Evolutionary conservation across 1,140 invertebrate species (phyloP).

Genomic region (Parapsyche elsis): DNA sequence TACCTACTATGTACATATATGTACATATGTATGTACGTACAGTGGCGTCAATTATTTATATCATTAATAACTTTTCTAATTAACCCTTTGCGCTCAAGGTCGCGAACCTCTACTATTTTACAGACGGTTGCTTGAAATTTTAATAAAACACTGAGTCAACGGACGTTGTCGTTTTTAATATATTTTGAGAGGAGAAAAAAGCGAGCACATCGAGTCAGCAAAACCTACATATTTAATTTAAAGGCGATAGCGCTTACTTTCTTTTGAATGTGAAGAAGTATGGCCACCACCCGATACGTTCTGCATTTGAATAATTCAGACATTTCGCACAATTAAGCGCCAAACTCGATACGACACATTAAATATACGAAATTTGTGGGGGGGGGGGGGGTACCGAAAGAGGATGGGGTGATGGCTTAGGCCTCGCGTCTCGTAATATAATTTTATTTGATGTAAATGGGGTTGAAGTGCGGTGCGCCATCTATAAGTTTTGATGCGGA

Average conservation of each 20-base stretch:
- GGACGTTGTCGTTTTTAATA: too few species aligned
- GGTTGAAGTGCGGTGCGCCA: slow-evolving; percentile 27
- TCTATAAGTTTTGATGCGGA: slow-evolving; percentile 40
- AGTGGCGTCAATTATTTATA: too few species aligned
- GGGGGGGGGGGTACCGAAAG: not conserved
- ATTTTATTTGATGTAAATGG: slow-evolving; percentile 39
- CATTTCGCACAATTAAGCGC: slow-evolving; percentile 19
- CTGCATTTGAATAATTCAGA: slow-evolving; percentile 16
- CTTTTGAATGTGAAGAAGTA: slow-evolving; percentile 1
- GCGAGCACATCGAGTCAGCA: too few species aligned
- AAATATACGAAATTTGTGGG: not conserved
- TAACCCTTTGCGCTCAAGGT: too few species aligned
- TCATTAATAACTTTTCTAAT: too few species aligned
- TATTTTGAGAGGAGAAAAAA: too few species aligned
- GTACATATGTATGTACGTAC: too few species aligned
- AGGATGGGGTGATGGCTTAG: not conserved
- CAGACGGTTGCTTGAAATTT: too few species aligned
- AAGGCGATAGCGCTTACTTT: not conserved
- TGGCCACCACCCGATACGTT: not conserved
- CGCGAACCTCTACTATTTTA: too few species aligned
- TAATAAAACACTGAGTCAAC: too few species aligned
- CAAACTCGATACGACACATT: slow-evolving; percentile 17
- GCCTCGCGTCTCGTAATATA: slow-evolving; percentile 17
- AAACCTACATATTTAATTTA: too few species aligned
- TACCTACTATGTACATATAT: too few species aligned